phyloP scores from a whole-genome alignment of 1,140 invertebrate genomes.

The Mylabris phalerata region DNA sequence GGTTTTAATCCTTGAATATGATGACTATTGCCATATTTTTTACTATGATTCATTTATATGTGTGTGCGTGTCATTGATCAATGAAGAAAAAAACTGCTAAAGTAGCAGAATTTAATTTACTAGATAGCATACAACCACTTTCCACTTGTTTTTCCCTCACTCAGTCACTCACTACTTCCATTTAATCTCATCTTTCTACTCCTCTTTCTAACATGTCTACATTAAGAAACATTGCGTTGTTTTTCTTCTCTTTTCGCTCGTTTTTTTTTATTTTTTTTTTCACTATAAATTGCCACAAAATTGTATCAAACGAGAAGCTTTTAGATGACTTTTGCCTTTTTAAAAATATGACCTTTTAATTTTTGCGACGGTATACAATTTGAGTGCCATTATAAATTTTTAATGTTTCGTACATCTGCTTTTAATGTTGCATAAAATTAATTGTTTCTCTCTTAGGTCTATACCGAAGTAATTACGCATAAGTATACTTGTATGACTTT shows the following conservation, averaged over 20 bases:
- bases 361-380: no score
- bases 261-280: no score
- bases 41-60: constrained; percentile 8
- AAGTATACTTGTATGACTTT: not conserved
- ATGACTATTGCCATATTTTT: constrained; percentile 12
- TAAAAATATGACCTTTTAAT: no score
- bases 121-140: constrained; percentile 7
- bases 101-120: constrained; percentile 17
- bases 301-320: no score
- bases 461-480: constrained; percentile 6
- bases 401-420: constrained; percentile 3
- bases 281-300: no score
- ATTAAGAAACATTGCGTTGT: no score
- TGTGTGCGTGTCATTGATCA: constrained; percentile 10
- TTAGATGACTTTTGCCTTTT: no score
- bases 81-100: constrained; percentile 8
- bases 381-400: constrained; percentile 3
- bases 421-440: constrained; percentile 9
- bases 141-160: not conserved
- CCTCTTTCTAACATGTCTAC: no score
- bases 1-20: constrained; percentile 10
- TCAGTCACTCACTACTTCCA: not conserved
- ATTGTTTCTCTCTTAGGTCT: not conserved
- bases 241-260: no score
- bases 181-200: not conserved